Evolutionary conservation across 1,140 invertebrate species (phyloP), one percentile per base, ranked within the genome.

Genomic region (Achatina immaculata): DNA sequence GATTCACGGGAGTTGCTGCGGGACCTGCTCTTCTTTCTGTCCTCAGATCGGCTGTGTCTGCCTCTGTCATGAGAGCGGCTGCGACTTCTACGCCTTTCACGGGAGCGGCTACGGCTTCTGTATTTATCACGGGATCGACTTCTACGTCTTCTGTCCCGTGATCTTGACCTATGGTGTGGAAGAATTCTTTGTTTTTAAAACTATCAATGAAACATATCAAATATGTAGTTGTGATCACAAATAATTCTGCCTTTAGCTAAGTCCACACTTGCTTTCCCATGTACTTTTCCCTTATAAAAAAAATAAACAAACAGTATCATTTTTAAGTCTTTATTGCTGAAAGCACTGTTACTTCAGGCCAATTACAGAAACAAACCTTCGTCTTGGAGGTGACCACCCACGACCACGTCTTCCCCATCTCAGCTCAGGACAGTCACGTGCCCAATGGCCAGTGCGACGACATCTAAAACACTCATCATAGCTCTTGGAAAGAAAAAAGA

Each of bases 391-490:
- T 36, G 87, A 87, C 19, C 83, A 83, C 31, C 83, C 86, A 36
- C 87, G 84, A 78, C 88, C 80, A 78, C 83, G 83, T 69, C 88
- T 84, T 82, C 84, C 85, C 45, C 83, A 83, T n/a, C 85, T 81
- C 38, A 88, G 86, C 66, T 91, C 89, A 38, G 89, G 90, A 85
- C 91, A 92, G 83, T 92, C 91, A 76, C 91, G 81, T 0, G 91
- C 90, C 90, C 90, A 91, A 75, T 92, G 91, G 9, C 91, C 91
- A 40, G 86, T 83, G 28, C 91, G 85, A 69, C 90, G 88, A 82
- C 91, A 92, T 55, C 90, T 84, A 81, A 91, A 91, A 80, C 91
- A 92, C 73, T 92, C 91, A 87, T 91, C 91, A 82, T 88, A 88
- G 38, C 85, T 86, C 89, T 91, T 81, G 36, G 81, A 73, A 76